A percentile compares a stretch with the other conserved stretches of the same genome.
These are phyloP conservation scores for Petroica traversi DNA, from an alignment of 2,113 vertebrate species.

Conservation along the genomic window DNA sequence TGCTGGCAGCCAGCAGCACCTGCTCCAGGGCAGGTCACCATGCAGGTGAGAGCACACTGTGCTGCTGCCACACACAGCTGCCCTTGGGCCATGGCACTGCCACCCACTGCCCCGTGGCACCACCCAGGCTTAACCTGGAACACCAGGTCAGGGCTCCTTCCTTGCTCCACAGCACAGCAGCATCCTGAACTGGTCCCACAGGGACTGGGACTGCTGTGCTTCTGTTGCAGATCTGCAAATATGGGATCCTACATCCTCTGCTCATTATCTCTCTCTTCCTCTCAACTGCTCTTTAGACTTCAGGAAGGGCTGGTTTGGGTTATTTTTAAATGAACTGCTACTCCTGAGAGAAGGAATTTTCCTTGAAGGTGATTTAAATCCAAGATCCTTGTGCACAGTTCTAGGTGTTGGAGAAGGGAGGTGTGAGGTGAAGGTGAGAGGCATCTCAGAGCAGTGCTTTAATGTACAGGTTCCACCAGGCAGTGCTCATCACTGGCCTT, in stretches of 20 bases:
- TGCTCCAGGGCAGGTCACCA: background rate
- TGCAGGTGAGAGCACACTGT: background rate
- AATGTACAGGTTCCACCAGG: background rate
- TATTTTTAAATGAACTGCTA: background rate
- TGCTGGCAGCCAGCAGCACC: background rate
- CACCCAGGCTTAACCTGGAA: background rate
- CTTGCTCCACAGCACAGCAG: background rate
- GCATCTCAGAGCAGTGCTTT: background rate
- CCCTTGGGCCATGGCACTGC: background rate
- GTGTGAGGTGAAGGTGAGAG: background rate
- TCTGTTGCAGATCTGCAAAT: background rate
- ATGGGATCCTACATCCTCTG: background rate
- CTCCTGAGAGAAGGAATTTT: background rate
- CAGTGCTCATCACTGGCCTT: background rate
- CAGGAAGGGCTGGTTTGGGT: background rate
- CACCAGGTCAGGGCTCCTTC: background rate
- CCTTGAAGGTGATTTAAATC: background rate
- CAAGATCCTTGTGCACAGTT: background rate
- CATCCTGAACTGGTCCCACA: background rate
- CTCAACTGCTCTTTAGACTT: background rate
- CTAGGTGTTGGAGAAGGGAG: background rate
- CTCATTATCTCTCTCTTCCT: background rate
- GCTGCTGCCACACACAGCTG: background rate
- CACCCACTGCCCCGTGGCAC: background rate
- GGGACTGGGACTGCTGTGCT: background rate